Evolutionary conservation across 2,888 invertebrate genomes (phyloP), one percentile per base, ranked within the genome.

Genomic region (Unio delphinus): DNA sequence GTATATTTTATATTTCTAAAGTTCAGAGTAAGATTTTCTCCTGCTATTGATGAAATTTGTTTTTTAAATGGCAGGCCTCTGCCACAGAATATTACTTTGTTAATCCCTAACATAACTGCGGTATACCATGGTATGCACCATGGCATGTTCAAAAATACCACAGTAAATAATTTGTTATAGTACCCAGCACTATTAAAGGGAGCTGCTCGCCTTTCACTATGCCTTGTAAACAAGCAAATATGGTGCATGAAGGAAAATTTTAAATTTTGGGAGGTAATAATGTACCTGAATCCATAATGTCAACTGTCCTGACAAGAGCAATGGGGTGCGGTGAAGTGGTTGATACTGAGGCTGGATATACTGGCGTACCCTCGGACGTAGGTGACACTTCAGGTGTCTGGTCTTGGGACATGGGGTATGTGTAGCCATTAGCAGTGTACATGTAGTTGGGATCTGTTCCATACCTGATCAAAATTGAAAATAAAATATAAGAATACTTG

Each of bases 241-340:
- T n/a, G 30, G 26, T n/a, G 20, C 17, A 28, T 55, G n/a, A 64
- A 7, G 30, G 55, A 45, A 26, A 30, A 18, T 55, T 55, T n/a
- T 23, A 26, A 8, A 18, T 26, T 20, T 20, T 54, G 23, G 18
- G 1, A 28, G 28, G 1, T n/a, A 59, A 18, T 20, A 28, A 68
- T 78, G 69, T 66, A 86, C 86, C 80, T 67, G 83, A 80, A 70
- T 84, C 85, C 81, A 85, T 82, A 57, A 83, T 68, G 69, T 86
- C 86, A 6, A 86, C 81, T 11, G 85, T 76, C 57, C 81, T 74
- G 18, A 83, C 73, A 28, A 86, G 71, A 20, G 80, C 74, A 4
- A 85, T 79, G 55, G 83, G 83, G 60, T 84, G 83, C 30, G 78
- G 72, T 34, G 77, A 80, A 28, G 76, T 78, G 18, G 80, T 69